Evolutionary conservation across 2,797 vertebrate genomes (phyloP), one percentile per base, ranked within the genome.

Genomic region (Nothura maculosa): DNA sequence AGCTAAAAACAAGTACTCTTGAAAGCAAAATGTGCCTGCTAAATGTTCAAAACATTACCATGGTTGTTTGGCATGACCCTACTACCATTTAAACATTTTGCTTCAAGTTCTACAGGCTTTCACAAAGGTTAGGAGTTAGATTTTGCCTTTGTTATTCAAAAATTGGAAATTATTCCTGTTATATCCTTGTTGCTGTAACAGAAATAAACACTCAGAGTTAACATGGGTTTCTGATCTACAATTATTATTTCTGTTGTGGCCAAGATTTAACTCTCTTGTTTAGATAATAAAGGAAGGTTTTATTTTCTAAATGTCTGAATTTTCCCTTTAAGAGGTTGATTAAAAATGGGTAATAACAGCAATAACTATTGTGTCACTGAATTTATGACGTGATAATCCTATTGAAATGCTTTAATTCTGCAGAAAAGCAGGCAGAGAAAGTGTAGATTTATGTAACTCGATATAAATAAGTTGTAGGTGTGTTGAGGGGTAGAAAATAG

Each of bases 391-490:
- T 63, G 66, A 50, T 83, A 66, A 81, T 87, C 69, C 47, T 73
- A 85, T 3, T 47, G 50, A 79, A 93, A 62, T 75, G 92, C 75
- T 75, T 91, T 55, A 91, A 81, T 91, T 92, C 34, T 73, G 45
- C 34, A 89, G 40, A 66, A 78, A 90, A 75, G 34, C 4, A 81
- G 58, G 50, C 66, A 94, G 66, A 66, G 38, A 69, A 85, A 73
- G n/a, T 1, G 2, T 43, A 75, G 40, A 93, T 63, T 87, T 87
- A 76, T 83, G 69, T 54, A 83, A 12, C 16, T 81, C 50, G 81
- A 76, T 55, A 85, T 52, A 89, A 91, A 52, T 91, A 87, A 83
- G 30, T 66, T 92, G 76, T 62, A 95, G 62, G 70, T 93, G 36
- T 74, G 69, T 62, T 81, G 83, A 83, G 50, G 85, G 15, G 14